These are phyloP conservation scores for Anodontia alba DNA, from an alignment of 2,888 invertebrate genomes.

Conservation along the genomic window DNA sequence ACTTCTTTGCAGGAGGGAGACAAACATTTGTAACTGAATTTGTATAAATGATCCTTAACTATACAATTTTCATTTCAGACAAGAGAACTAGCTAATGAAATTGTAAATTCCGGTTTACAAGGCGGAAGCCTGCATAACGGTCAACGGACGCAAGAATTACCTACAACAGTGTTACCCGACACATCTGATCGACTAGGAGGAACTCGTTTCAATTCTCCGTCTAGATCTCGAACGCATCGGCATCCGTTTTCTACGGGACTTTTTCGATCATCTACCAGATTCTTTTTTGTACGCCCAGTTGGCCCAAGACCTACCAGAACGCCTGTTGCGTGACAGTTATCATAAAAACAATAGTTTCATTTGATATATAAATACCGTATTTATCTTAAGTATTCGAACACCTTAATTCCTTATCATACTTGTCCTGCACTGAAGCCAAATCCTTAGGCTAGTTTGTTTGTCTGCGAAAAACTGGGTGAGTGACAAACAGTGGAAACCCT, in stretches of 20 bases:
- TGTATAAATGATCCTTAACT: no score
- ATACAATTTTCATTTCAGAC: not conserved
- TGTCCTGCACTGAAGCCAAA: no score
- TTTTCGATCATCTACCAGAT: constrained; percentile 12
- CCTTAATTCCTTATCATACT: no score
- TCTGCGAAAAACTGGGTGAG: no score
- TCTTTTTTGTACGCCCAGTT: constrained; percentile 56
- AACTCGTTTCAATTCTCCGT: not conserved
- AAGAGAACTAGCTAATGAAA: not conserved
- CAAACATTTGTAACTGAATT: no score
- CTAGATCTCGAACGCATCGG: not conserved
- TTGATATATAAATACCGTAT: no score
- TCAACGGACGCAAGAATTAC: not conserved
- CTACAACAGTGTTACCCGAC: not conserved
- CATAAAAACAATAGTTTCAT: no score
- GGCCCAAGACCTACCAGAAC: constrained; percentile 50
- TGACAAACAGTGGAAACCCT: no score
- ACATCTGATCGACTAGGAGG: not conserved
- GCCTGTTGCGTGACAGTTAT: constrained; percentile 30
- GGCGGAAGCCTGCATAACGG: not conserved
- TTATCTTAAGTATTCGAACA: no score
- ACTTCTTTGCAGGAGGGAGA: no score
- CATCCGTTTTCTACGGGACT: not conserved
- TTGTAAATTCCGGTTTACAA: not conserved
- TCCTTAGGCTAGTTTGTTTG: no score